Percentiles rank a stretch among this genome's conserved stretches.
Conservation (phyloP, 2,113 vertebrate genomes). For the Crotalus helleri region DNA sequence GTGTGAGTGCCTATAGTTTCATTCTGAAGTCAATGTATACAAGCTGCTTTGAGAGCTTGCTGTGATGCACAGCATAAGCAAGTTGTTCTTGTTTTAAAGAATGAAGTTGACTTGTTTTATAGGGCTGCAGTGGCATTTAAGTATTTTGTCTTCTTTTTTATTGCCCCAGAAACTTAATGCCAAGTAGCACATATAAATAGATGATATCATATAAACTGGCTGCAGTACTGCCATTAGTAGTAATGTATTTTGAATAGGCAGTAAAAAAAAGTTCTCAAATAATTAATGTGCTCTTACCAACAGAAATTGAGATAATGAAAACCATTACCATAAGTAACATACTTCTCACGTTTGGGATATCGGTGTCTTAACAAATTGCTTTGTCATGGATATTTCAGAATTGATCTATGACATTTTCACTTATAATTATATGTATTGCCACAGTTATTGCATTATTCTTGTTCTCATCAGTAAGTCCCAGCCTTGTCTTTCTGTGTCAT, state of each 20-base stretch:
- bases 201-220: neutral
- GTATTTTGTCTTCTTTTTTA: neutral
- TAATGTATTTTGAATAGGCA: neutral
- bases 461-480: neutral
- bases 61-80: neutral
- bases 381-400: neutral
- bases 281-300: neutral
- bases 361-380: neutral
- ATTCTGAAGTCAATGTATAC: neutral
- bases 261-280: conserved; percentile 3
- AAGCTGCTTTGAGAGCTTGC: neutral
- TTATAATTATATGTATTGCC: neutral
- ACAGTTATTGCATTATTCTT: neutral
- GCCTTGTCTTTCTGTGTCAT: neutral
- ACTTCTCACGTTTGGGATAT: neutral
- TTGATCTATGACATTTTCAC: neutral
- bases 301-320: neutral
- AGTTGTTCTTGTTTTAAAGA: neutral
- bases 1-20: neutral
- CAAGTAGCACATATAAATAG: neutral
- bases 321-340: no score
- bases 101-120: neutral
- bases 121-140: neutral
- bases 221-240: neutral
- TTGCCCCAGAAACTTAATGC: neutral